Evolutionary conservation across 2,888 invertebrate genomes (phyloP), one percentile per base, ranked within the genome.

Genomic region (Amblyteles armatorius): DNA sequence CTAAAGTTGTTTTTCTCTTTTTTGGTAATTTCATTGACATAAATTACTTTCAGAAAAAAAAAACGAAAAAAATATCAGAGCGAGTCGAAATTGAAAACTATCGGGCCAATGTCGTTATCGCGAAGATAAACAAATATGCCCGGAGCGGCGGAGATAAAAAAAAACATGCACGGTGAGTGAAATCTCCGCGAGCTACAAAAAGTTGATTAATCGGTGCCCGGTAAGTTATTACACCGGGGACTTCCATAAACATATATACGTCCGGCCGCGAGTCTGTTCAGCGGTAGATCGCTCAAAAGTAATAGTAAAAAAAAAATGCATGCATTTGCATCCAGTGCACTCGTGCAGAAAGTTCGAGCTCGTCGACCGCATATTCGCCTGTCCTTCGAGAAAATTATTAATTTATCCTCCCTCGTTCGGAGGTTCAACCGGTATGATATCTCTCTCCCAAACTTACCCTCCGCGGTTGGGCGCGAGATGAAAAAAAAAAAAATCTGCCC

Each of bases 201-300:
- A 80, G 68, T 84, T 80, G 77, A 84, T 86, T 82, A 77, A 84
- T 86, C 79, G 73, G 55, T 33, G 55, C 67, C 50, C 55, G 7
- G 22, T 72, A 69, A 40, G 50, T 22, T 76, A 50, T 48, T 40
- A 40, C 55, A 22, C 55, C 7, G 55, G 19, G 26, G 9, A 26
- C 19, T 9, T 13, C 22, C 3, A 57, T 19, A 11, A 22, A 57
- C 11, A 22, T 22, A 11, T 11, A 57, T 57, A 22, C 11, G 11
- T 22, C 6, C 22, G 1, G 26, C 3, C 11, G 26, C 9, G 3
- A 22, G 22, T 26, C 22, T 11, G 57, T 26, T 26, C 22, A 11
- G 11, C 57, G 11, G 57, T 26, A 26, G 26, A 26, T 57, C 57
- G 22, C 13, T 9, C 11, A 55, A 19, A 55, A 55, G 22, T 9